Conservation (phyloP, 2,113 vertebrate genomes). For the Ondatra zibethicus region DNA sequence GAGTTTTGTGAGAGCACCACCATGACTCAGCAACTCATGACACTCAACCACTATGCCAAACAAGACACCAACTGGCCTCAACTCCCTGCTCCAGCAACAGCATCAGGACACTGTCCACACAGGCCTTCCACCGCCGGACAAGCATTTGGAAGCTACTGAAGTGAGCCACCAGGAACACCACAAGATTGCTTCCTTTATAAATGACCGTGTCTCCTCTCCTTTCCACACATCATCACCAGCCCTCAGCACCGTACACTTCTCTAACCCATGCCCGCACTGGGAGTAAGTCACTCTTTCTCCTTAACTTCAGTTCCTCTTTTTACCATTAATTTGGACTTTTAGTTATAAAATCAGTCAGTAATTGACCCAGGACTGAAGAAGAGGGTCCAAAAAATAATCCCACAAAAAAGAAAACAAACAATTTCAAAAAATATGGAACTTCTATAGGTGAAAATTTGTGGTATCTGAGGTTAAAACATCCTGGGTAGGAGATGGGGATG, state of each 20-base stretch:
- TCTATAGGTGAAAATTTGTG: background rate
- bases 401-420: background rate
- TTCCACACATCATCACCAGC: background rate
- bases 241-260: background rate
- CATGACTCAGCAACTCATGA: background rate
- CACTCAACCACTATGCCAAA: background rate
- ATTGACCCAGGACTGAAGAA: background rate
- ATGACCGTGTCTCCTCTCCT: background rate
- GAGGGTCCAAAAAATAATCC: background rate
- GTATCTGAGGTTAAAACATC: background rate
- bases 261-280: background rate
- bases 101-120: background rate
- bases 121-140: background rate
- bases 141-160: background rate
- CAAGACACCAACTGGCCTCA: background rate
- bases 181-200: background rate
- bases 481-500: background rate
- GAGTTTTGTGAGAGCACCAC: too few relatives aligned
- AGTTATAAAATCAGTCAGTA: background rate
- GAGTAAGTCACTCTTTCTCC: background rate
- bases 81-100: background rate
- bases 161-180: background rate
- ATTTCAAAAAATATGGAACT: background rate
- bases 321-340: background rate
- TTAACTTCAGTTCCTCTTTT: background rate